Evolutionary conservation across 1,140 invertebrate species (phyloP), one percentile per base, ranked within the genome.

Genomic region (Cepaea nemoralis): DNA sequence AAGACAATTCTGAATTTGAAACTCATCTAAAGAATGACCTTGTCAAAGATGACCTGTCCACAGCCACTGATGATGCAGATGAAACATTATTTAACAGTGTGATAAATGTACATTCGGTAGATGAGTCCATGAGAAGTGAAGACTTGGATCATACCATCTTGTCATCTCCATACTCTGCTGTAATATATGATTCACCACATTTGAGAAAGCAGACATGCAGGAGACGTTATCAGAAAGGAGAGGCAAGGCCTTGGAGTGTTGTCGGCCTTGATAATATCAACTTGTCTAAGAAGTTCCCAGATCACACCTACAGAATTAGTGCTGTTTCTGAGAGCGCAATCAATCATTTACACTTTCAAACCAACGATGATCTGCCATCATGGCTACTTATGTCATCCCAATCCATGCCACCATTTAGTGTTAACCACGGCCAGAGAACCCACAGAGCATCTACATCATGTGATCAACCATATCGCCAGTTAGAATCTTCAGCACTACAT

Each of bases 281-380:
- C 89, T 89, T 1, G 86, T 45, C 42, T 45, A 45, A 6, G 16
- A 94, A 77, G 48, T 27, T 14, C 6, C 6, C 8, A 6, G 24
- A 42, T 35, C 8, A 48, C 45, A 35, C 24, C 33, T 50, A 59
- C 12, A 24, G 33, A 40, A 92, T 94, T 85, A 91, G 94, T 84
- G 96, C 95, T 0, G 96, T 96, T 85, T 97, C 96, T 0, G 96
- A 97, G 91, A 96, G 95, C 0, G 96, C 96, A 22, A 91, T 97
- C 66, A 83, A 88, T 69, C 69, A 69, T 50, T 50, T 84, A 12
- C 40, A 50, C 63, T 42, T 50, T 33, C 70, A 80, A 42, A 85
- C 83, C 55, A 83, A 85, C 82, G 82, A 83, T 33, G 83, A 86
- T 55, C 77, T 84, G 8, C 71, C 81, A 2, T 33, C 67, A 6